phyloP scores from a whole-genome alignment of 2,888 invertebrate species.

The Argynnis bischoffii region DNA sequence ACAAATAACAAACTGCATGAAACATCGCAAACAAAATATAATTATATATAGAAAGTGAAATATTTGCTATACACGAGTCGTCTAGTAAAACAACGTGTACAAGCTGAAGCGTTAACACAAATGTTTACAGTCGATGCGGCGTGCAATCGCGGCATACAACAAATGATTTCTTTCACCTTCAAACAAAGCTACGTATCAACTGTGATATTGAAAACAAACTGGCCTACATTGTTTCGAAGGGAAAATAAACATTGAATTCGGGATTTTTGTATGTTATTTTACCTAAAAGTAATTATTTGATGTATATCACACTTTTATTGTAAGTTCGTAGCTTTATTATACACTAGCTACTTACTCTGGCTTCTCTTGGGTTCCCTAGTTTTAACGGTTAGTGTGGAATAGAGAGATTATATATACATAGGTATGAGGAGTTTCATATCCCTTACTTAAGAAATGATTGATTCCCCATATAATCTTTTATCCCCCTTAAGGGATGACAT shows the following conservation, averaged over 20 bases:
- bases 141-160: slow-evolving; percentile 35
- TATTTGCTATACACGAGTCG: not conserved
- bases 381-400: too few relatives aligned
- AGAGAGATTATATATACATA: too few relatives aligned
- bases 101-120: slow-evolving; percentile 8
- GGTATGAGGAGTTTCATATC: too few relatives aligned
- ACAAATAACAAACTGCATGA: too few relatives aligned
- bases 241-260: slow-evolving; percentile 4
- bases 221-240: slow-evolving; percentile 25
- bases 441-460: too few relatives aligned
- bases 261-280: slow-evolving; percentile 9
- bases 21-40: too few relatives aligned
- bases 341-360: too few relatives aligned
- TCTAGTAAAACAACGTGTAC: slow-evolving; percentile 13
- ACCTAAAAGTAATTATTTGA: not conserved
- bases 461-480: too few relatives aligned
- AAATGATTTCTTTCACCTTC: slow-evolving; percentile 32
- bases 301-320: too few relatives aligned
- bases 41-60: not conserved
- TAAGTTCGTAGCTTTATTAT: too few relatives aligned
- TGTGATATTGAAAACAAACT: slow-evolving; percentile 43
- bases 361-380: too few relatives aligned
- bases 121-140: slow-evolving; percentile 17
- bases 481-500: too few relatives aligned
- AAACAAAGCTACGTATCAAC: slow-evolving; percentile 40